A percentile compares a stretch with the other conserved stretches of the same genome.
phyloP scores from a whole-genome alignment of 2,888 invertebrate species.

The Protodeltote pygarga region DNA sequence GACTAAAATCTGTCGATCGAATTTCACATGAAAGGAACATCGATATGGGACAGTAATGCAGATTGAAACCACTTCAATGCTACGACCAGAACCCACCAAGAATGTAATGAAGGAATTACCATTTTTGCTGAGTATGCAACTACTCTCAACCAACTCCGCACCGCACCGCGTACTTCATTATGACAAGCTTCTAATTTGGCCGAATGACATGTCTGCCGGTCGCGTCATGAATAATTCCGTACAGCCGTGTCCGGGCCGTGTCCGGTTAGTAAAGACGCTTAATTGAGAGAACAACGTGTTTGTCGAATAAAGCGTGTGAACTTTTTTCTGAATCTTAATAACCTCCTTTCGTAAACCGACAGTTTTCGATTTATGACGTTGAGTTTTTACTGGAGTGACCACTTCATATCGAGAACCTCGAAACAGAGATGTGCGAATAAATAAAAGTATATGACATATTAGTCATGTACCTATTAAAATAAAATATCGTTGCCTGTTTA shows the following conservation, averaged over 20 bases:
- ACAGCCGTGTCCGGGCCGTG: constrained; percentile 56
- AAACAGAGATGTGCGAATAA: constrained; percentile 2
- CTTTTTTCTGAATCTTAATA: constrained; percentile 69
- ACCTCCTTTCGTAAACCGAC: constrained; percentile 52
- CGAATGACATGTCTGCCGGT: constrained; percentile 66
- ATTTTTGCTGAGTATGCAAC: constrained; percentile 42
- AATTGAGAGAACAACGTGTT: constrained; percentile 81
- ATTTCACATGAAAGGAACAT: no score
- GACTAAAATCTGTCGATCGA: no score
- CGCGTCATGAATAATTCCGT: constrained; percentile 80
- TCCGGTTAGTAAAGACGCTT: constrained; percentile 75
- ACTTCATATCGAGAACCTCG: constrained; percentile 4
- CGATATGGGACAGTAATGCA: not conserved
- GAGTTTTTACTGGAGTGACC: constrained; percentile 26
- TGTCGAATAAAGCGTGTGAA: constrained; percentile 76
- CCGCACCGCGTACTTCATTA: constrained; percentile 50
- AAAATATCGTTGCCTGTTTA: not conserved
- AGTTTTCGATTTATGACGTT: constrained; percentile 52
- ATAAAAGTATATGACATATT: not conserved
- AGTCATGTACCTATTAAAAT: not conserved
- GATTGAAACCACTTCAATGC: not conserved
- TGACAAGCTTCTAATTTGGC: constrained; percentile 61
- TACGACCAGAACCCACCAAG: constrained; percentile 16
- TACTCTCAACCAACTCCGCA: constrained; percentile 31
- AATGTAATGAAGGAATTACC: constrained; percentile 47